Evolutionary conservation across 2,888 invertebrate species (phyloP).

Genomic region (Torymus tubicola): DNA sequence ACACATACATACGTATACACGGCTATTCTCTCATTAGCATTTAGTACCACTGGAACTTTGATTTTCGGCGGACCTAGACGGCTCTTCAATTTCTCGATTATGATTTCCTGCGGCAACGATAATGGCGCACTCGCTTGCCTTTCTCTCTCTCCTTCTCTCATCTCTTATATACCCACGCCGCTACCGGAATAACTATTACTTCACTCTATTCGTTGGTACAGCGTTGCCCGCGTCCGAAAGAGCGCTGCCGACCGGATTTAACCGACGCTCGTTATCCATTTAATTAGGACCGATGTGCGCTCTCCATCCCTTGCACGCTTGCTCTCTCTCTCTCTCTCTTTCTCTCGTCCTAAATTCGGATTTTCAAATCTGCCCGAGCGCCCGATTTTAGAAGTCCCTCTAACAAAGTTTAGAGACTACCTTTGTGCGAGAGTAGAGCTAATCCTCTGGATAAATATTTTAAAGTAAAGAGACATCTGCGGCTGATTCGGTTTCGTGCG

Average conservation of each 20-base stretch:
- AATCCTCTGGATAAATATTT: slow-evolving; percentile 56
- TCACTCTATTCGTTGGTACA: slow-evolving; percentile 55
- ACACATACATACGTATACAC: not conserved
- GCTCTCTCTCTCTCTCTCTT: not conserved
- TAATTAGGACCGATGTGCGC: slow-evolving; percentile 63
- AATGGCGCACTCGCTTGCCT: slow-evolving; percentile 60
- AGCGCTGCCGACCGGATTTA: slow-evolving; percentile 60
- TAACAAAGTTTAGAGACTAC: slow-evolving; percentile 47
- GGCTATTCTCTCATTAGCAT: slow-evolving; percentile 68
- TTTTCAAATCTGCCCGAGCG: slow-evolving; percentile 55
- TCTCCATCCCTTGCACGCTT: slow-evolving; percentile 14
- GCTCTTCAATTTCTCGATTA: slow-evolving; percentile 67
- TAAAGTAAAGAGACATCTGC: slow-evolving; percentile 51
- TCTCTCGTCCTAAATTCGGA: slow-evolving; percentile 55
- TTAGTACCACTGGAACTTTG: slow-evolving; percentile 71
- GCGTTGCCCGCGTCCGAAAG: slow-evolving; percentile 54
- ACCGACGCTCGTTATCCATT: slow-evolving; percentile 63
- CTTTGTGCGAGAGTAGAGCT: not conserved
- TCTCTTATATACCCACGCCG: slow-evolving; percentile 20
- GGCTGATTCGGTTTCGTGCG: slow-evolving; percentile 32
- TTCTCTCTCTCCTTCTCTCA: not conserved
- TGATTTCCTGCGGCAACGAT: slow-evolving; percentile 65
- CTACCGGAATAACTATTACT: slow-evolving; percentile 63
- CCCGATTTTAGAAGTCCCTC: slow-evolving; percentile 47
- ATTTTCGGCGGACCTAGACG: slow-evolving; percentile 64